Base-by-base conservation (phyloP, 2,888 invertebrate species). In the Blomia tropicalis region DNA sequence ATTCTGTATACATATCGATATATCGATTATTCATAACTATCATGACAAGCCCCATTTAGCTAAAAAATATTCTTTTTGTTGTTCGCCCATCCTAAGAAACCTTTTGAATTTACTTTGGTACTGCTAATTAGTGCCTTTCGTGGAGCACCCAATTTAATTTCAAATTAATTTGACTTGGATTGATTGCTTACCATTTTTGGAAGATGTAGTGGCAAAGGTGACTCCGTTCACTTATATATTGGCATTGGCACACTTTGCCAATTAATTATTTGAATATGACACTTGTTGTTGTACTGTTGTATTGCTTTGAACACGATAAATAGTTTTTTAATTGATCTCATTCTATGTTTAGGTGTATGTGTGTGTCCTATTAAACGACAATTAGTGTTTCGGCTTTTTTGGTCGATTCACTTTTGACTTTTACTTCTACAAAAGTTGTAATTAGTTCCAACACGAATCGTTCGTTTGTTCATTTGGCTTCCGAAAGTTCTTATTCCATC, bases 131-230 rank as follows among this genome's bases (percentile, higher is more conserved):
- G 51, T 47, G n/a, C 51, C n/a, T 47, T 22, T 7, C 14, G n/a
- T 17, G 41, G 14, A 41, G n/a, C 41, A n/a, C n/a, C 7, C 51
- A 47, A n/a, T 47, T 47, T 47, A 56, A 56, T 56, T 17, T 27
- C 56, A 56, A 56, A 56, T 56, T 56, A 56, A 56, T 56, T 56
- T 30, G 56, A 29, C 56, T 31, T 36, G 29, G 29, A 56, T 56
- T 23, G 30, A 56, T 56, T 25, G 11, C 56, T 22, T 25, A 14
- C 5, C 4, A 22, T 22, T 56, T 56, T 27, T 19, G 17, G 1
- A 27, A 31, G 14, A n/a, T 11, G 17, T 2, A 51, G 22, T 51
- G 29, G 19, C 14, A 56, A 22, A 54, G 19, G 25, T 32, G 29
- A n/a, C n/a, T n/a, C n/a, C n/a, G n/a, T n/a, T n/a, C n/a, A n/a